Percentiles rank a stretch among this genome's conserved stretches.
Conservation (phyloP, 2,888 invertebrate species). For the Diadegma fenestrale region DNA sequence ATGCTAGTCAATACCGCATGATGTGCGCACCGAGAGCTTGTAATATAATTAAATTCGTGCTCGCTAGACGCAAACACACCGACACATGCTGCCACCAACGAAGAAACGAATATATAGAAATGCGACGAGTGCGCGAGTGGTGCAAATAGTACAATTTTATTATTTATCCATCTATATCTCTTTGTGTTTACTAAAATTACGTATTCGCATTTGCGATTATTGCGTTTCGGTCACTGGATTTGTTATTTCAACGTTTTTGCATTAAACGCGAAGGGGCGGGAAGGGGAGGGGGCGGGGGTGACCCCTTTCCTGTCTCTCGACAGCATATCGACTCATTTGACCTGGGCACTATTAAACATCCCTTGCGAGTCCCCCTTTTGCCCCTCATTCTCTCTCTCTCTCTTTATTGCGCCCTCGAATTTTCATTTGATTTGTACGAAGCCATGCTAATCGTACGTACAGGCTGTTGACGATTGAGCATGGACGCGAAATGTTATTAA, state of each 20-base stretch:
- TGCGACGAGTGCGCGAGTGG: slow-evolving; percentile 46
- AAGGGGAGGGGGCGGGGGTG: background rate
- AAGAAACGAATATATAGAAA: slow-evolving; percentile 9
- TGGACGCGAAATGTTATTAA: slow-evolving; percentile 83
- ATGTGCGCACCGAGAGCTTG: slow-evolving; percentile 54
- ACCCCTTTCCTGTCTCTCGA: slow-evolving; percentile 30
- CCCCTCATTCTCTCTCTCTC: slow-evolving; percentile 33
- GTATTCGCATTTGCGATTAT: slow-evolving; percentile 84
- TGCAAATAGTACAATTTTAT: slow-evolving; percentile 83
- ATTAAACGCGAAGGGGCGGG: slow-evolving; percentile 29
- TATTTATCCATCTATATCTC: slow-evolving; percentile 81
- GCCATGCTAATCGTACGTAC: slow-evolving; percentile 55
- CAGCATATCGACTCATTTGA: slow-evolving; percentile 43
- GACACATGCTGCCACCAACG: background rate
- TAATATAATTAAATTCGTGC: slow-evolving; percentile 79
- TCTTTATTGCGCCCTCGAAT: slow-evolving; percentile 42
- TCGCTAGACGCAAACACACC: slow-evolving; percentile 64
- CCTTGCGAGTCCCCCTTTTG: slow-evolving; percentile 3
- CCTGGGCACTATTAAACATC: slow-evolving; percentile 31
- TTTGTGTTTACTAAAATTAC: slow-evolving; percentile 85
- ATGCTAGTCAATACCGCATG: slow-evolving; percentile 16
- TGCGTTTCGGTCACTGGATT: slow-evolving; percentile 82
- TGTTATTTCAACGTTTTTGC: slow-evolving; percentile 84
- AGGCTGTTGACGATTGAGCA: slow-evolving; percentile 65
- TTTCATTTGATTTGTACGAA: slow-evolving; percentile 64